A percentile compares a stretch with the other conserved stretches of the same genome.
Conservation (phyloP, 2,797 vertebrate genomes). For the Diceros bicornis region DNA sequence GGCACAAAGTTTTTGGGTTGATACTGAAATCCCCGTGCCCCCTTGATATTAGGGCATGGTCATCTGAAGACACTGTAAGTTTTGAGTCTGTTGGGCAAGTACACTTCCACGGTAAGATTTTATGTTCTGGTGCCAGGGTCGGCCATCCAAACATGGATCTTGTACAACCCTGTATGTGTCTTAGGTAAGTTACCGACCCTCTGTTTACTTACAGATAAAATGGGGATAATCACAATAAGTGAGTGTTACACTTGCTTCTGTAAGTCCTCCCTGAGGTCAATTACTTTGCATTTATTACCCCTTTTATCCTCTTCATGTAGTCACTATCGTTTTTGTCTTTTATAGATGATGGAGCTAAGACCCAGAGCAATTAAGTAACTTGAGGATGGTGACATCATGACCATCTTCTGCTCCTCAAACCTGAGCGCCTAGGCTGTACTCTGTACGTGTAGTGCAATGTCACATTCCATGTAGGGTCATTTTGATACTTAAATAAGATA, state of each 20-base stretch:
- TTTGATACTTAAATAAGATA: slow-evolving; percentile 67
- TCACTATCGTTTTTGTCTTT: slow-evolving; percentile 50
- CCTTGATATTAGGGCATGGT: background rate
- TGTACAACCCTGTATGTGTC: background rate
- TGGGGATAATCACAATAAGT: background rate
- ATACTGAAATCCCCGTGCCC: background rate
- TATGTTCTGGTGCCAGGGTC: background rate
- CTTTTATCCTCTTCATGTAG: background rate
- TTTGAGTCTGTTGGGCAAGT: background rate
- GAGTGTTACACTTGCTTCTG: background rate
- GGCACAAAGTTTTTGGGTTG: background rate
- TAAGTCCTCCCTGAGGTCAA: background rate
- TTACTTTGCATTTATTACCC: background rate
- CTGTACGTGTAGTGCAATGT: background rate
- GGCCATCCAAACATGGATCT: background rate
- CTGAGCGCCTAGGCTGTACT: background rate
- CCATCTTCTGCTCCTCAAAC: background rate
- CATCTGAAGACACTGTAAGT: background rate
- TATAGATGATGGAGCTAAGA: slow-evolving; percentile 65
- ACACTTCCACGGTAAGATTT: background rate
- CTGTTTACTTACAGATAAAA: background rate
- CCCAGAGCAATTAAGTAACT: background rate
- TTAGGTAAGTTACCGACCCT: background rate
- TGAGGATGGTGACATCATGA: background rate
- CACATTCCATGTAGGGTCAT: background rate